Percentiles rank a stretch among this genome's conserved stretches.
phyloP scores from a whole-genome alignment of 2,888 invertebrate species.

The Torymus aiolomorphi region DNA sequence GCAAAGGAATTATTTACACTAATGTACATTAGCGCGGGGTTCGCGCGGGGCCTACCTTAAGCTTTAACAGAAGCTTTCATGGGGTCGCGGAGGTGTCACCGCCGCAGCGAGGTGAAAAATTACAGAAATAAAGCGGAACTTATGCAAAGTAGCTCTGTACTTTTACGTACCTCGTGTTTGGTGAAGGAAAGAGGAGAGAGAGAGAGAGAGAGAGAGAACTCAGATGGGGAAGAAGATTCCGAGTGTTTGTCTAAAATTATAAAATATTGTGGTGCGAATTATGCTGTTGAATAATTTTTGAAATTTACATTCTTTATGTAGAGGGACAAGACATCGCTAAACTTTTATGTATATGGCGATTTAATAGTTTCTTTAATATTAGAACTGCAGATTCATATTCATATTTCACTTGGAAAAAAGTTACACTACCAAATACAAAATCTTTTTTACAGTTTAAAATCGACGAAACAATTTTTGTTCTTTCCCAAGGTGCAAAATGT shows the following conservation, averaged over 20 bases:
- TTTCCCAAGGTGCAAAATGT: too few species aligned
- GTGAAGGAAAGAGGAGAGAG: neutral
- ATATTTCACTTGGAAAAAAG: too few species aligned
- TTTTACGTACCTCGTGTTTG: too few species aligned
- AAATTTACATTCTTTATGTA: neutral
- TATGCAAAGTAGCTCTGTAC: conserved; percentile 16
- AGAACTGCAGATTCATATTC: too few species aligned
- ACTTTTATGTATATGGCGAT: too few species aligned
- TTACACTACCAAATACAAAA: too few species aligned
- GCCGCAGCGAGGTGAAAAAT: conserved; percentile 8
- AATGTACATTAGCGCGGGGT: conserved; percentile 41
- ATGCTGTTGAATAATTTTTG: neutral
- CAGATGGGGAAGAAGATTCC: too few species aligned
- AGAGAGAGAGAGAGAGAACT: too few species aligned
- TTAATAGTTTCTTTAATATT: too few species aligned
- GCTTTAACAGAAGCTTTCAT: conserved; percentile 3
- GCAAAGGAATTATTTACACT: conserved; percentile 48
- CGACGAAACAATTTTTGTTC: too few species aligned
- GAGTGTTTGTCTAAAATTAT: neutral
- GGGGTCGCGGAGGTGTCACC: neutral
- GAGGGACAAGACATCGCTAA: too few species aligned
- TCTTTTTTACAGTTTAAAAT: too few species aligned
- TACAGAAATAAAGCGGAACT: conserved; percentile 12
- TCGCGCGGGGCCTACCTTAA: neutral
- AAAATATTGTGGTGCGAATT: neutral